Evolutionary conservation across 2,797 vertebrate genomes (phyloP), one percentile per base, ranked within the genome.

Genomic region (Tauraco hartlaubi): DNA sequence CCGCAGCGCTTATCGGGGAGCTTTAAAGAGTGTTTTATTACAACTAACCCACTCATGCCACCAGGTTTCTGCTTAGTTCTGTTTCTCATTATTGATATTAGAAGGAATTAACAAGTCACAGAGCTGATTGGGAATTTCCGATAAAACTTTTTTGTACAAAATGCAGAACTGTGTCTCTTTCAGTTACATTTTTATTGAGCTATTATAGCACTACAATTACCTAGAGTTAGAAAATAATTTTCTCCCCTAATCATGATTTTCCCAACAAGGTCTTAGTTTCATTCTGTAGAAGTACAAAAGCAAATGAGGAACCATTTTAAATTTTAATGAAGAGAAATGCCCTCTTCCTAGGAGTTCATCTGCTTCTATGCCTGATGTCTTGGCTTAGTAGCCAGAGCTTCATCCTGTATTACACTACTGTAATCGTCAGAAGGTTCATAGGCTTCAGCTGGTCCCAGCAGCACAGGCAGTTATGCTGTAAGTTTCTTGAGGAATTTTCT

Each of bases 281-380:
- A 76, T 63, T 85, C 55, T 73, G 35, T 72, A 73, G 43, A 87
- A 64, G 48, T 59, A 80, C 31, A 89, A 90, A 94, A 95, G 49
- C 63, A 92, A 82, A 87, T 67, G 73, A 72, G 59, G 61, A 85
- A 76, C 37, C 28, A 66, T 91, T 94, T 89, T 63, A 76, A 75
- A 93, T 85, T 88, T 94, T 90, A 89, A 89, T 94, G 68, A 85
- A 74, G 59, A 92, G 75, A 90, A 90, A 88, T 90, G 11, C 31
- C 72, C 62, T 80, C 63, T 79, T 95, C 44, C 33, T 86, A 66
- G 20, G 74, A 94, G 52, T 78, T 73, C 10, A 19, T 63, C 25
- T 44, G 35, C 21, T 92, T 72, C 56, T 78, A 14, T 68, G 61
- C 35, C 37, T 93, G 72, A 31, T 83, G 20, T 58, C 74, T 92